Evolutionary conservation across 2,797 vertebrate species (phyloP).

Genomic region (Carcharodon carcharias): DNA sequence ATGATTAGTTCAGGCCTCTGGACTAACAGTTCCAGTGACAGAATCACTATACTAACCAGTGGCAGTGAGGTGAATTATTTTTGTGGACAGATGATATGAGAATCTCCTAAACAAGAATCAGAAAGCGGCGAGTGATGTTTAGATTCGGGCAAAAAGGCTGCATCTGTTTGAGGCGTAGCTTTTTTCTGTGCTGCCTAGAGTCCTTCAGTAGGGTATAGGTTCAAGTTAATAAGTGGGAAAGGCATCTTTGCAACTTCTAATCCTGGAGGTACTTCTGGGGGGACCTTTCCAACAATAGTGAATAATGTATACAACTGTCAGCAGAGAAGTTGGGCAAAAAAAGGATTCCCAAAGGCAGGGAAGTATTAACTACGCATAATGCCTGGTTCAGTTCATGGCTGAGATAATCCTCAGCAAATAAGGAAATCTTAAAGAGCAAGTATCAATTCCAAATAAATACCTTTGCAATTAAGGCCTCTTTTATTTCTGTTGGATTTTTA

Average conservation of each 20-base stretch:
- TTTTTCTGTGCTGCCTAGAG: neutral
- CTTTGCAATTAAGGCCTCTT: conserved; percentile 21
- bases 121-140: neutral
- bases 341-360: neutral
- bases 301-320: neutral
- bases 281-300: neutral
- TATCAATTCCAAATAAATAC: conserved; percentile 21
- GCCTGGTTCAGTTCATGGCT: neutral
- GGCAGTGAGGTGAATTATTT: neutral
- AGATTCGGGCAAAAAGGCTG: neutral
- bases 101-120: neutral
- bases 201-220: neutral
- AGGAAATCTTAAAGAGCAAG: neutral
- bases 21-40: neutral
- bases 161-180: neutral
- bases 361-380: neutral
- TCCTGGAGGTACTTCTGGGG: neutral
- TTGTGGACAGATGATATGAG: neutral
- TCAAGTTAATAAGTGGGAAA: neutral
- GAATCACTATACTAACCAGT: neutral
- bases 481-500: neutral
- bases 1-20: neutral
- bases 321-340: neutral
- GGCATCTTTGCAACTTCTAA: neutral
- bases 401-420: neutral